phyloP scores from a whole-genome alignment of 2,888 invertebrate species.

The Anorthoa munda region DNA sequence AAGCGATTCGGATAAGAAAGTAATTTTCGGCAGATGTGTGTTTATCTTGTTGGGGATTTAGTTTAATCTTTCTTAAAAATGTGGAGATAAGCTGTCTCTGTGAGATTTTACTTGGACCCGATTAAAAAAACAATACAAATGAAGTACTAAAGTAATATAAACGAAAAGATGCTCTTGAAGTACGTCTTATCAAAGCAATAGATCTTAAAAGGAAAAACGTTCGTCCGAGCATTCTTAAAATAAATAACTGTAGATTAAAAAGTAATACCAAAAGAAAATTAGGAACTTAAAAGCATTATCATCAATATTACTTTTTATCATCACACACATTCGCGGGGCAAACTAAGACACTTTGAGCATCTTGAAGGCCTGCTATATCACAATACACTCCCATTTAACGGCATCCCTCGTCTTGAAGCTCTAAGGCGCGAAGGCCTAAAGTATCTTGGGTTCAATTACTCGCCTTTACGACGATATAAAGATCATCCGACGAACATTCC shows the following conservation, averaged over 20 bases:
- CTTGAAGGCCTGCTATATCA: slow-evolving; percentile 39
- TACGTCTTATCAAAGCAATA: not conserved
- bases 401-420: slow-evolving; percentile 40
- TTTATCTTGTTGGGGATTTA: slow-evolving; percentile 5
- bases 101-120: not conserved
- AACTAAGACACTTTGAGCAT: slow-evolving; percentile 23
- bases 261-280: slow-evolving; percentile 5
- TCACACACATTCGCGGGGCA: slow-evolving; percentile 7
- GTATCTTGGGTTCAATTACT: slow-evolving; percentile 67
- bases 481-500: slow-evolving; percentile 68
- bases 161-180: not conserved
- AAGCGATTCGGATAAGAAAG: slow-evolving; percentile 49
- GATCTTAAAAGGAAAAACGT: not conserved
- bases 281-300: not conserved
- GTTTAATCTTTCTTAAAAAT: slow-evolving; percentile 2
- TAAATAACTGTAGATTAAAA: slow-evolving; percentile 1
- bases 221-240: not conserved
- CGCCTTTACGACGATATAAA: slow-evolving; percentile 70
- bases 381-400: slow-evolving; percentile 36
- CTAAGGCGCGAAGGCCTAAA: slow-evolving; percentile 59
- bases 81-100: not conserved
- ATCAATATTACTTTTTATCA: slow-evolving; percentile 53
- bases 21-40: slow-evolving; percentile 35
- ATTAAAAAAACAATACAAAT: not conserved
- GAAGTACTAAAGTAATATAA: not conserved